These are phyloP conservation scores for Nothura maculosa DNA, from an alignment of 2,797 vertebrate species.

Conservation along the genomic window DNA sequence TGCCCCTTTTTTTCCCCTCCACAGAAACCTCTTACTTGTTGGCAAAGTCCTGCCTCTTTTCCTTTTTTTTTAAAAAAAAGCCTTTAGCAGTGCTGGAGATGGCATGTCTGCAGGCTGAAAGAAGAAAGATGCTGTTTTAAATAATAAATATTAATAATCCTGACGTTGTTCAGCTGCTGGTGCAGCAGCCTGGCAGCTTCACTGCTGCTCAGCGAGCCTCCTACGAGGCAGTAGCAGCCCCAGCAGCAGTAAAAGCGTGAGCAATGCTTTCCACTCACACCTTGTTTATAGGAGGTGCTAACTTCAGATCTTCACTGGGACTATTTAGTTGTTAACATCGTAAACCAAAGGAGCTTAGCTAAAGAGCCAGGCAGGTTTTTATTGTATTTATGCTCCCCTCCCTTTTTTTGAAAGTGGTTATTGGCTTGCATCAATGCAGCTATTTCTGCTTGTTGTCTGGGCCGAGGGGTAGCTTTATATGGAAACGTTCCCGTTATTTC, in stretches of 20 bases:
- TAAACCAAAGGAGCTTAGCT: neutral
- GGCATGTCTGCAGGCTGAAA: neutral
- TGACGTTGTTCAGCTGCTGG: neutral
- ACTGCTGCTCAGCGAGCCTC: neutral
- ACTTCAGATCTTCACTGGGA: neutral
- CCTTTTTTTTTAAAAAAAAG: neutral
- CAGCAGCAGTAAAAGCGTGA: neutral
- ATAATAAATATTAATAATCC: neutral
- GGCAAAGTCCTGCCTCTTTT: neutral
- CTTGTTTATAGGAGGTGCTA: constrained; percentile 31
- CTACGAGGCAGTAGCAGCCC: neutral
- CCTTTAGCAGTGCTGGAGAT: accelerated
- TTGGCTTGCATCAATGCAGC: neutral
- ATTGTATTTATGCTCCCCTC: neutral
- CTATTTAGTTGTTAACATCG: neutral
- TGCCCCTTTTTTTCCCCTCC: neutral
- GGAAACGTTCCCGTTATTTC: neutral
- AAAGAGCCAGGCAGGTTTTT: neutral
- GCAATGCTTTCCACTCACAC: neutral
- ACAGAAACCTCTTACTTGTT: neutral
- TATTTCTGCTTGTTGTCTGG: neutral
- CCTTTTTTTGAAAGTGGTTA: neutral
- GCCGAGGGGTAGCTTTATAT: neutral
- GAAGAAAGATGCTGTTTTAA: neutral
- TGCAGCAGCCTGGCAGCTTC: neutral